Evolutionary conservation across 2,797 vertebrate genomes (phyloP), one percentile per base, ranked within the genome.

Genomic region (Manis pentadactyla): DNA sequence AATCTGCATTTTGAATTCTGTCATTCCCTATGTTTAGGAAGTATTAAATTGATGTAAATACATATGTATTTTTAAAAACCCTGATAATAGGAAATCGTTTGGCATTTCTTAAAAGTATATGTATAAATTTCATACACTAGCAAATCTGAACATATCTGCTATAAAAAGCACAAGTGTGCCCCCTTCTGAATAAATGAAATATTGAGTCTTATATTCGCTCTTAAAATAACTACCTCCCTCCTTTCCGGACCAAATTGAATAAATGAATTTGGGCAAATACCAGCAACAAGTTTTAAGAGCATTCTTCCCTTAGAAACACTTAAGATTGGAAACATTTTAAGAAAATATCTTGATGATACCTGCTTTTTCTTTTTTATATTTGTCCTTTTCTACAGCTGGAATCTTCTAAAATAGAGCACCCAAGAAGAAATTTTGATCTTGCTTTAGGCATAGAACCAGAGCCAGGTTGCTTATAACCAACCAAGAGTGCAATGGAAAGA

Each of bases 131-230:
- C 31, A 75, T 34, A 93, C 49, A 89, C 57, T 83, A 95, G 79
- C 17, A 87, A 78, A 92, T 97, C 68, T 91, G 96, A 97, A 97
- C 97, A 92, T 69, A 89, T 98, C 69, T 96, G 92, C 82, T 97
- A 97, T 97, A 95, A 98, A 95, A 97, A 97, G 98, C 95, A 98
- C 98, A 98, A 98, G 96, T 96, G 94, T 96, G 97, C 98, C 98
- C 98, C 96, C 98, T 98, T 98, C 98, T 98, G 98, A 98, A 98
- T 97, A 97, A 98, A 97, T 39, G 46, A 93, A 97, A 97, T 97
- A 98, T 77, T 97, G 95, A 97, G 95, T 79, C 31, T 83, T 97
- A 59, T 87, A 87, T 94, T 82, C 93, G 39, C 18, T 71, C 88
- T 94, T 97, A 68, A 93, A 84, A 86, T 93, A 94, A 84, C 66